Evolutionary conservation across 2,888 invertebrate species (phyloP).

Genomic region (Pristionchus japonicus): DNA sequence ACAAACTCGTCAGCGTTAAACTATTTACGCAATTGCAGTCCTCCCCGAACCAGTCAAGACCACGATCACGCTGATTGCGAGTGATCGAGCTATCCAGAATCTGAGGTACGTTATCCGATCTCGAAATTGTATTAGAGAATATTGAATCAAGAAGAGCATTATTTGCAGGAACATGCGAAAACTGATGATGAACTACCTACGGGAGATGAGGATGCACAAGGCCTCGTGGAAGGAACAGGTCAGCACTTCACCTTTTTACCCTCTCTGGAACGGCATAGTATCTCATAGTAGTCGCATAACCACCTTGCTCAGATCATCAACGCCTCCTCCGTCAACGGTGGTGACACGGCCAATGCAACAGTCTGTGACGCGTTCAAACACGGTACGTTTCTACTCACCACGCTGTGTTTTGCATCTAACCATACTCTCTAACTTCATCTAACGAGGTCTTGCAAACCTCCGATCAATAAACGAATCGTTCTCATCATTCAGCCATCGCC

Average conservation of each 20-base stretch:
- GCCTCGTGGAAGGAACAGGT: constrained; percentile 65
- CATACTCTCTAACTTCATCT: too few species aligned
- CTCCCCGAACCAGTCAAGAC: constrained; percentile 77
- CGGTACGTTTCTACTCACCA: constrained; percentile 75
- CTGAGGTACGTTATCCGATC: constrained; percentile 46
- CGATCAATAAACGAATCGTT: too few species aligned
- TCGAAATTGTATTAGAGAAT: neutral
- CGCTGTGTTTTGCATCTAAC: too few species aligned
- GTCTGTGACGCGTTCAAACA: constrained; percentile 79
- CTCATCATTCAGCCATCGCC: constrained; percentile 53
- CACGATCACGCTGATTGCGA: constrained; percentile 79
- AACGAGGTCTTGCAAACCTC: neutral
- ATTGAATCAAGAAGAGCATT: too few species aligned
- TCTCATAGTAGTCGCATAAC: too few species aligned
- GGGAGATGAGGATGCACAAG: constrained; percentile 60
- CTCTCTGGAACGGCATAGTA: too few species aligned
- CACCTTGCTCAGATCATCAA: constrained; percentile 79
- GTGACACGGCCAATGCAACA: constrained; percentile 79
- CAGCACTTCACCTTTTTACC: too few species aligned
- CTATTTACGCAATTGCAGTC: constrained; percentile 56
- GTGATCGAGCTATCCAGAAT: constrained; percentile 76
- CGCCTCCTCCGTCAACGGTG: constrained; percentile 80
- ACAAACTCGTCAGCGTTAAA: neutral
- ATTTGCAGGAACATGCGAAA: constrained; percentile 58
- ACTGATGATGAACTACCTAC: constrained; percentile 60